Evolutionary conservation across 2,888 invertebrate genomes (phyloP), one percentile per base, ranked within the genome.

Genomic region (Nasonia oneida): DNA sequence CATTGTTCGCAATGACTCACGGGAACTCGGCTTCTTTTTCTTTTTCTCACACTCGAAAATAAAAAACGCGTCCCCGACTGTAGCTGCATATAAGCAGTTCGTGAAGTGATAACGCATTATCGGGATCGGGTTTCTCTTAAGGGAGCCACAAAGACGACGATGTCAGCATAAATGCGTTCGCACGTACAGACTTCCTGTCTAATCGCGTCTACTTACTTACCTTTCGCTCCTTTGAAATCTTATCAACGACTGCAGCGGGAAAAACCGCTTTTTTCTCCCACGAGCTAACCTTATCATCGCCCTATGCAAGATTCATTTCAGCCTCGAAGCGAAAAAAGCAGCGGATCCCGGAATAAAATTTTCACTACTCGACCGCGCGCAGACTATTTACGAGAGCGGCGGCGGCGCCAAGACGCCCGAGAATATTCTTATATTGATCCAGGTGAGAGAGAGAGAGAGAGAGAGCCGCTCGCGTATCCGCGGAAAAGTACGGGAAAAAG

Each of bases 351-450:
- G 37, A 18, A 57, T 37, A 71, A 81, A 73, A 33, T 39, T 80
- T 80, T 81, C 61, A 81, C 73, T 42, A 73, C 33, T 70, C 8
- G 1, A 42, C 23, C 14, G 14, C 39, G 73, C 29, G 73, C 29
- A 37, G 81, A 39, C 42, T 73, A 47, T 78, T 67, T 78, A 47
- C 4, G 29, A 3, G 23, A n/a, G 23, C 6, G 18, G 29, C 29
- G 29, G 47, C 79, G 37, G 47, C 67, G 67, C n/a, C 33, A 39
- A 81, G 23, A 37, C 74, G 23, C 61, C 64, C 42, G 47, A 12
- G 47, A 76, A 76, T 81, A 75, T 76, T 76, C 53, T 75, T 53
- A 82, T 76, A 82, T 76, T 67, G 82, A 76, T 82, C 75, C 80
- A 80, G 80, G 57, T 80, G 71, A 37, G 64, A 57, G 53, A 29